Evolutionary conservation across 2,888 invertebrate species (phyloP).

Genomic region (Drosophila prostipennis): DNA sequence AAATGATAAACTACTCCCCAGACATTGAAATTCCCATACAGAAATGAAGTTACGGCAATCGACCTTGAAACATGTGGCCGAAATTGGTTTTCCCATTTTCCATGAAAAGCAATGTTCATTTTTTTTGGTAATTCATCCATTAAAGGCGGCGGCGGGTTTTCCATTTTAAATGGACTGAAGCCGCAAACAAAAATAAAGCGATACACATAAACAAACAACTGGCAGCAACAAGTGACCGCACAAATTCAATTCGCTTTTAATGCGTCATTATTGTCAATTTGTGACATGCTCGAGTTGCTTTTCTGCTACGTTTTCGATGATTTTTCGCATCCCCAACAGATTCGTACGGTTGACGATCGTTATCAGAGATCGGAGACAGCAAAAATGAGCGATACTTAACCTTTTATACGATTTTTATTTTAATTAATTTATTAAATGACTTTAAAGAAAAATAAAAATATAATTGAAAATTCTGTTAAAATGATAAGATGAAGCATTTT

Average conservation of each 20-base stretch:
- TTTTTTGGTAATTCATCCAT: conserved; percentile 50
- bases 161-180: conserved; percentile 55
- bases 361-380: conserved; percentile 35
- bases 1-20: conserved; percentile 8
- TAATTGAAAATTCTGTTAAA: too few relatives aligned
- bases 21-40: conserved; percentile 16
- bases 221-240: conserved; percentile 66
- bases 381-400: background rate
- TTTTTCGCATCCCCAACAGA: conserved; percentile 13
- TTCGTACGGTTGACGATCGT: conserved; percentile 31
- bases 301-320: conserved; percentile 1
- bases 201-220: conserved; percentile 31
- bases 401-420: background rate
- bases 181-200: conserved; percentile 34
- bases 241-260: conserved; percentile 65
- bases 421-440: background rate
- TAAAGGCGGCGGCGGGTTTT: conserved; percentile 55
- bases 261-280: conserved; percentile 68
- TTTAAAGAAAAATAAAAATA: background rate
- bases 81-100: conserved; percentile 47
- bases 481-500: too few relatives aligned
- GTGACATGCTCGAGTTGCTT: conserved; percentile 34
- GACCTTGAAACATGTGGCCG: conserved; percentile 66
- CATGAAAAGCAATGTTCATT: conserved; percentile 49
- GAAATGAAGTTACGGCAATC: conserved; percentile 26